A percentile compares a stretch with the other conserved stretches of the same genome.
These are phyloP conservation scores for Dryadula phaetusa DNA, from an alignment of 2,888 invertebrate species.

Conservation along the genomic window DNA sequence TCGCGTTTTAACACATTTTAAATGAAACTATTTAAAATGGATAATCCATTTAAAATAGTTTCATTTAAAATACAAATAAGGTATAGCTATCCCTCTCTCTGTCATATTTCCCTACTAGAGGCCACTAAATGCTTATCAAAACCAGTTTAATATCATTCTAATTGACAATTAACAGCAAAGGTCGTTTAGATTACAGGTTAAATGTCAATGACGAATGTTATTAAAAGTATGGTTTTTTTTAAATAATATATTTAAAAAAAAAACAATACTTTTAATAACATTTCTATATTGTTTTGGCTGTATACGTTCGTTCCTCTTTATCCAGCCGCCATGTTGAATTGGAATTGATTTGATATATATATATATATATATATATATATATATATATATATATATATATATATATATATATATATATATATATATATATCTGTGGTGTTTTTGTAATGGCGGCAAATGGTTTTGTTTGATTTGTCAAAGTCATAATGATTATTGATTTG, in stretches of 20 bases:
- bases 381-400: not conserved
- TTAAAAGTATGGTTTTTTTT: not conserved
- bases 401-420: too few species aligned
- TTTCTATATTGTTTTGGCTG: not conserved
- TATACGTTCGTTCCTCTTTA: not conserved
- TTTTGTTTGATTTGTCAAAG: too few species aligned
- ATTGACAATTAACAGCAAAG: not conserved
- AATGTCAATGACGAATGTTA: not conserved
- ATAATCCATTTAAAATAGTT: too few species aligned
- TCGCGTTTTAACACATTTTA: too few species aligned
- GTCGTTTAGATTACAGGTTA: slow-evolving; percentile 12
- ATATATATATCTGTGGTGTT: too few species aligned
- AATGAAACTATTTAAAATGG: too few species aligned
- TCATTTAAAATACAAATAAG: not conserved
- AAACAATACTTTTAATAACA: too few species aligned
- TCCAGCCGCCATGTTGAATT: not conserved
- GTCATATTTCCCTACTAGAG: not conserved
- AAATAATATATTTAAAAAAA: too few species aligned
- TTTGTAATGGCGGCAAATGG: too few species aligned
- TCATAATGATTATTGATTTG: too few species aligned
- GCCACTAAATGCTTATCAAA: not conserved
- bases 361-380: slow-evolving; percentile 1
- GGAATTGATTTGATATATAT: not conserved
- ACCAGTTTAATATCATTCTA: slow-evolving; percentile 8
- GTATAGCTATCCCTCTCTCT: not conserved